A percentile compares a stretch with the other conserved stretches of the same genome.
Conservation (phyloP, 2,113 vertebrate genomes). For the Procavia capensis region DNA sequence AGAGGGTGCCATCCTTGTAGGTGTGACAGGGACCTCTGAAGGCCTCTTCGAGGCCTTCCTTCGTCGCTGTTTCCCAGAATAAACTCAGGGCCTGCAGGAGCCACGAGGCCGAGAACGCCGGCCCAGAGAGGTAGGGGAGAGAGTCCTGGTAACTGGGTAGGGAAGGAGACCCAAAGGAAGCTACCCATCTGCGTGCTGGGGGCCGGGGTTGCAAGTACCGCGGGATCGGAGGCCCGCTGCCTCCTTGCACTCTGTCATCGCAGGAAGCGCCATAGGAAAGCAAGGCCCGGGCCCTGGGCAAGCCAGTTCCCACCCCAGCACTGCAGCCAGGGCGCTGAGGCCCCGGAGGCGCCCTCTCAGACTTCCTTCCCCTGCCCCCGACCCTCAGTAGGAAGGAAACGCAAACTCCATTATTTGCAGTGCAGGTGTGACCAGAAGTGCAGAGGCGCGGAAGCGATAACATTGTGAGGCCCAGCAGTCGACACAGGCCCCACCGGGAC, state of each 20-base stretch:
- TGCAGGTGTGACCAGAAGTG: constrained; percentile 81
- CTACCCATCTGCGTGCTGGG: too few species aligned
- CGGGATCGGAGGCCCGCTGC: not conserved
- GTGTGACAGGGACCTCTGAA: not conserved
- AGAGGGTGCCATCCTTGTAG: not conserved
- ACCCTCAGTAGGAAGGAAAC: constrained; percentile 82
- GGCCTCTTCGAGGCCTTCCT: not conserved
- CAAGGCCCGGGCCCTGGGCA: not conserved
- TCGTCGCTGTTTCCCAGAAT: rapidly evolving
- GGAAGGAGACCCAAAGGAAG: too few species aligned
- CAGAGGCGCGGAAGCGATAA: constrained; percentile 79
- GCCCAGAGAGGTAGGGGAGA: not conserved
- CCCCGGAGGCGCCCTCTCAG: not conserved
- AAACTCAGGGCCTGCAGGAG: not conserved
- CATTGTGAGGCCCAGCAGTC: constrained; percentile 76
- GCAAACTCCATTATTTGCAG: constrained; percentile 85
- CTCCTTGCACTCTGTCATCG: not conserved
- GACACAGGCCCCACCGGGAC: not conserved
- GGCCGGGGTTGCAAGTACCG: too few species aligned
- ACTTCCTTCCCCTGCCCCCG: not conserved
- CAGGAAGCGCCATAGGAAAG: not conserved
- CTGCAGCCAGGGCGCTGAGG: too few species aligned
- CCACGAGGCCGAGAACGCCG: rapidly evolving
- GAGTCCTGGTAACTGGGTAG: not conserved
- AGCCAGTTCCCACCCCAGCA: not conserved